Base-by-base conservation (phyloP, 1,140 invertebrate genomes). In the Sminthurides bifidus region DNA sequence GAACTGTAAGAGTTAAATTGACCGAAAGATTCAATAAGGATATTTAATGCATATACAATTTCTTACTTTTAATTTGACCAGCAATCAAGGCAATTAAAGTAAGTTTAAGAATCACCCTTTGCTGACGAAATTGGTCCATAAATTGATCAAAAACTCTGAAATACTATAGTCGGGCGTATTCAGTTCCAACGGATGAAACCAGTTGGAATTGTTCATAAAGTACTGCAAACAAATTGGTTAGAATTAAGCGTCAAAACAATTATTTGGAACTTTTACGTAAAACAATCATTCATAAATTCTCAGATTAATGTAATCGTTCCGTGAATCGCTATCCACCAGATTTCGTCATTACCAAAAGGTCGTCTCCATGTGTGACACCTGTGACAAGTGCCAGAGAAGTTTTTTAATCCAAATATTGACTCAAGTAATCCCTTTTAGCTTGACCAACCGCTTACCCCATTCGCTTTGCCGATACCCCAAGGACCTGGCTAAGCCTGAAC, bases 101-200 rank as follows among this genome's bases (percentile, higher is more conserved):
- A 45, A 21, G 19, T 17, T 41, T 17, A 41, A 54, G 12, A 52
- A 27, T 2, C 54, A 63, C 61, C 54, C 52, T 30, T 45, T 49
- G 8, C 21, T 54, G 3, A 50, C 61, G 51, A 59, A 63, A 55
- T 63, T 63, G 1, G 50, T 26, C 14, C 55, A 24, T 2, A 63
- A 17, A 38, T 59, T 59, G 12, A 62, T 51, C 15, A 60, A n/a
- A 24, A 56, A 43, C 19, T 52, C 50, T 4, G 59, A 43, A 44
- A 60, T 40, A 3, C 27, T 46, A 50, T 26, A 56, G 12, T 37
- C 60, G 0, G 44, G 49, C 2, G 58, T 57, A 14, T 49, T 45
- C 27, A 23, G 37, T 1, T 33, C 17, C 24, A 62, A 26, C 1
- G 48, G 38, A 10, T 38, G 46, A 12, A 27, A 57, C 21, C 40